Evolutionary conservation across 2,113 vertebrate species (phyloP).

Genomic region (Callorhinus ursinus): DNA sequence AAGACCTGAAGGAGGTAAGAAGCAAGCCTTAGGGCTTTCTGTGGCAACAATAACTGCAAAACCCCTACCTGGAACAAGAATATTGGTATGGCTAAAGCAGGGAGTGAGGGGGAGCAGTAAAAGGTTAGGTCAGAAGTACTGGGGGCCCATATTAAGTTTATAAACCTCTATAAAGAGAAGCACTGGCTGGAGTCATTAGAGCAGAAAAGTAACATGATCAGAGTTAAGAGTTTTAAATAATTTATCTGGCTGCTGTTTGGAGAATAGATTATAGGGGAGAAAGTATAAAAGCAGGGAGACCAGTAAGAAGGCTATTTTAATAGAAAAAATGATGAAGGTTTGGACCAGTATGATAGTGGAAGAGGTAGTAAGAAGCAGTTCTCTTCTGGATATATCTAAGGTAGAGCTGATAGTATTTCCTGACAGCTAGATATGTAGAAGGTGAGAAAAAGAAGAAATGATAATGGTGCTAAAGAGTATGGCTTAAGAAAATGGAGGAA

Average conservation of each 20-base stretch:
- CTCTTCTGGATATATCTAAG: background rate
- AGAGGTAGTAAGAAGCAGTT: background rate
- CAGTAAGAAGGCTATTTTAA: background rate
- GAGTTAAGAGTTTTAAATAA: slow-evolving; percentile 36
- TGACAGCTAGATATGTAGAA: background rate
- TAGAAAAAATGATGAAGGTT: background rate
- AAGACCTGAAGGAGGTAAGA: background rate
- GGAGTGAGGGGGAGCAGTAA: background rate
- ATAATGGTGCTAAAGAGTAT: background rate
- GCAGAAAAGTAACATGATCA: slow-evolving; percentile 6
- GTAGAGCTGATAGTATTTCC: background rate
- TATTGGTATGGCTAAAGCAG: background rate
- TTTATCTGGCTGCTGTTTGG: background rate
- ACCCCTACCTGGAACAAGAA: background rate
- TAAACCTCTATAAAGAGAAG: background rate
- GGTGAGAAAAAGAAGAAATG: background rate
- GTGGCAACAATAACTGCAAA: background rate
- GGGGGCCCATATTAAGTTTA: background rate
- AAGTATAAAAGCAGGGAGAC: background rate
- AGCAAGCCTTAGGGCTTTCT: background rate
- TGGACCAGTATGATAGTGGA: background rate
- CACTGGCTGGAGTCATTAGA: background rate
- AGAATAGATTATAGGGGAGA: background rate
- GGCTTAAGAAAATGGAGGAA: background rate
- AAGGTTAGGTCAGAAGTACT: background rate